Conservation (phyloP, 2,797 vertebrate species). For the Epinephelus awoara region DNA sequence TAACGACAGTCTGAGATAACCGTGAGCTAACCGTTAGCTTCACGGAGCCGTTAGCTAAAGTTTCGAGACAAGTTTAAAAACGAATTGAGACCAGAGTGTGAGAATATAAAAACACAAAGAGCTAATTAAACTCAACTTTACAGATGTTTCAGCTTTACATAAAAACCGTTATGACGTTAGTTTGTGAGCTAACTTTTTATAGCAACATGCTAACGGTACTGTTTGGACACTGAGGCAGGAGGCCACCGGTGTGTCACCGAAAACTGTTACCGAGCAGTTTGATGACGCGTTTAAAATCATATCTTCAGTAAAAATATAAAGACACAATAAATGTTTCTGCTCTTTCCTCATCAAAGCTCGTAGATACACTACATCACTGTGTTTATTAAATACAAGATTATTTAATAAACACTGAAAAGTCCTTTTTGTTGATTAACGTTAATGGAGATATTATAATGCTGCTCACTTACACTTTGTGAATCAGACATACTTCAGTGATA, state of each 20-base stretch:
- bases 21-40: slow-evolving; percentile 8
- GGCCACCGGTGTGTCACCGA: slow-evolving; percentile 2
- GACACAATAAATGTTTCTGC: too few species aligned
- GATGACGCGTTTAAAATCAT: too few species aligned
- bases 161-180: neutral
- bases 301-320: too few species aligned
- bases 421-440: too few species aligned
- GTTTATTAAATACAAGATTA: too few species aligned
- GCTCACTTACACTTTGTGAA: too few species aligned
- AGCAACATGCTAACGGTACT: slow-evolving; percentile 20
- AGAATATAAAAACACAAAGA: rapidly evolving
- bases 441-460: too few species aligned
- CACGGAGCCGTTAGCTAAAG: too few species aligned
- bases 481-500: too few species aligned
- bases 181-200: neutral
- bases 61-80: neutral
- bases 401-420: too few species aligned
- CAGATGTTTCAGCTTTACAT: neutral
- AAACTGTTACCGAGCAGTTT: neutral
- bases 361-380: too few species aligned
- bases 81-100: neutral
- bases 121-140: rapidly evolving
- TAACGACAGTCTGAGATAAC: slow-evolving; percentile 31
- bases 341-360: too few species aligned
- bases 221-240: neutral